Evolutionary conservation across 30 jellyfish, hydroid and myxozoan species (phyloP), one percentile per base, ranked within the genome.

Genomic region (Chrysaora quinquecirrha): DNA sequence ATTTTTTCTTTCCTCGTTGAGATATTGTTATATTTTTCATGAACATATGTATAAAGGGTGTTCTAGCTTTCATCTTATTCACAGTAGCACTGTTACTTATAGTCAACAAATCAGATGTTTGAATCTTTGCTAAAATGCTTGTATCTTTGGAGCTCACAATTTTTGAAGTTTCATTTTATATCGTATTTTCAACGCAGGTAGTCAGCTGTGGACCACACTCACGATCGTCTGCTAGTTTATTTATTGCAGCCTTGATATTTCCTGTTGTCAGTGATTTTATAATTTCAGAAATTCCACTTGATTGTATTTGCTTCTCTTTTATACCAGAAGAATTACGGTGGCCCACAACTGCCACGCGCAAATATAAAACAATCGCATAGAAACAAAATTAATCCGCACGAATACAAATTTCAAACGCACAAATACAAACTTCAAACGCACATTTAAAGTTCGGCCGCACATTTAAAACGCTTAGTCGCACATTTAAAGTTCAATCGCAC

Each of bases 71-170:
- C 66, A 70, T 11, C 23, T 70, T 65, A 35, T 70, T 54, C 4
- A 70, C 61, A 24, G 35, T 54, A 0, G 19, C 79, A 18, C 35
- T 54, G 43, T 70, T 70, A 3, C 23, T 70, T 11, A 70, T 49
- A 23, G 10, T 3, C 60, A 70, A 21, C 32, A 70, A 23, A 20
- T 70, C 82, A 19, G 32, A 34, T 31, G 62, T 22, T 23, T 34
- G 34, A 65, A 23, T 70, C 82, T 35, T 70, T 1, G 69, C 34
- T 54, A 70, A 31, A 25, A 70, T 19, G 82, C 82, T 70, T 34
- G 64, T 49, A 24, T 34, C 21, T 70, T 70, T 70, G 32, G 43
- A 49, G 31, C 65, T 24, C 32, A 70, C 82, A 70, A 70, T 31
- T 1, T 21, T 46, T 14, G 82, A 70, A 16, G 43, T 43, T 31